Evolutionary conservation across 2,113 vertebrate species (phyloP), one percentile per base, ranked within the genome.

Genomic region (Peromyscus maniculatus): DNA sequence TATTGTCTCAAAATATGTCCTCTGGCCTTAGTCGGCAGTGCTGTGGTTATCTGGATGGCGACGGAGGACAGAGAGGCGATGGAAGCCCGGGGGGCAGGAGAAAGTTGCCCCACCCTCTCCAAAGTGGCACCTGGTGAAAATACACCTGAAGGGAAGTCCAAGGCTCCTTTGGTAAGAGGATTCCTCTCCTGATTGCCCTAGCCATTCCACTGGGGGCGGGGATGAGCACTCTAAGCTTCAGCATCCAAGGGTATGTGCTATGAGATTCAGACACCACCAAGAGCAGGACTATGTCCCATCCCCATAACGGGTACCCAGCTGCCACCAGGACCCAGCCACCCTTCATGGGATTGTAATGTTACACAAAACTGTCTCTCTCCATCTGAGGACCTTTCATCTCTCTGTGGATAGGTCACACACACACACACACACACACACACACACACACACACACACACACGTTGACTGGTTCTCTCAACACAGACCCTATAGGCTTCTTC

Each of bases 1-100:
- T 26, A 83, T 55, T n/a, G 52, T 46, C 77, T 95, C 89, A 69
- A 64, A 97, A 93, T 95, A 96, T 91, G 91, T 89, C 89, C 95
- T 75, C 95, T 91, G 91, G 86, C 82, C 86, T 31, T 43, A 39
- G 0, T 3, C 28, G 89, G 86, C 94, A 87, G 77, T 78, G 39
- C 1, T 17, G 86, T 91, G 88, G 72, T 74, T 93, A 71, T 92
- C 91, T 77, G 43, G 39, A 97, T 98, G 98, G 95, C 97, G 28
- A 31, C 95, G 7, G 96, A 97, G 16, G 91, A 95, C 77, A 91
- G 67, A 52, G 97, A 98, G 52, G 43, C 46, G 5, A 94, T 95
- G 94, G 97, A 96, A 96, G 28, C 55, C 57, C 46, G n/a, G 26
- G 95, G 96, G 12, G 96, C 93, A 0, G 96, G 97, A 88, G 97